Evolutionary conservation across 2,888 invertebrate species (phyloP), one percentile per base, ranked within the genome.

Genomic region (Odontothrips loti): DNA sequence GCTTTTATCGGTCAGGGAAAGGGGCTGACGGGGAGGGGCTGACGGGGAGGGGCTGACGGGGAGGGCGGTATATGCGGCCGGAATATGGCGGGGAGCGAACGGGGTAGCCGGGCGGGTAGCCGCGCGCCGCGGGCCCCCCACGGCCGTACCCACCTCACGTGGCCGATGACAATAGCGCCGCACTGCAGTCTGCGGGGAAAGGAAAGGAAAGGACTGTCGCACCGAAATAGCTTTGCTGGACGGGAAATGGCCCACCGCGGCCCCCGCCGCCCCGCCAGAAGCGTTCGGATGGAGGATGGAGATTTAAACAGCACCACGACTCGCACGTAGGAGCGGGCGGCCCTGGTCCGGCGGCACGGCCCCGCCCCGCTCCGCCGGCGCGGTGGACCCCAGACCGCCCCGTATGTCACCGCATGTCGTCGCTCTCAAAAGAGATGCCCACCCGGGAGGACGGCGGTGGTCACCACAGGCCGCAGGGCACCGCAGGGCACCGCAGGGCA

Each of bases 121-220:
- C n/a, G n/a, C n/a, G n/a, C n/a, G n/a, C n/a, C n/a, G n/a, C n/a
- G n/a, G n/a, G n/a, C n/a, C n/a, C n/a, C n/a, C n/a, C n/a, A n/a
- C n/a, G 68, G 68, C 68, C 68, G 68, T 27, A 75, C 68, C 68
- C 68, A 75, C 68, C 68, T 75, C 68, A 75, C 68, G 68, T 75
- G 23, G 68, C 12, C n/a, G 68, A 75, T 27, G 68, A 75, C 68
- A 75, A 75, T 75, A 27, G 68, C n/a, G n/a, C 68, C 23, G 68
- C 68, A 75, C 23, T 75, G 68, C 68, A 75, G 68, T 75, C 27
- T 27, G 68, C 23, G 68, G 68, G 68, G 23, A 27, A 43, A 43
- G 3, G 68, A 27, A 75, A n/a, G n/a, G n/a, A 75, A 75, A 75
- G 68, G 68, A 75, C 27, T 27, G 68, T 27, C 68, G 68, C 68